phyloP scores from a whole-genome alignment of 2,113 vertebrate genomes.

The Canis aureus region DNA sequence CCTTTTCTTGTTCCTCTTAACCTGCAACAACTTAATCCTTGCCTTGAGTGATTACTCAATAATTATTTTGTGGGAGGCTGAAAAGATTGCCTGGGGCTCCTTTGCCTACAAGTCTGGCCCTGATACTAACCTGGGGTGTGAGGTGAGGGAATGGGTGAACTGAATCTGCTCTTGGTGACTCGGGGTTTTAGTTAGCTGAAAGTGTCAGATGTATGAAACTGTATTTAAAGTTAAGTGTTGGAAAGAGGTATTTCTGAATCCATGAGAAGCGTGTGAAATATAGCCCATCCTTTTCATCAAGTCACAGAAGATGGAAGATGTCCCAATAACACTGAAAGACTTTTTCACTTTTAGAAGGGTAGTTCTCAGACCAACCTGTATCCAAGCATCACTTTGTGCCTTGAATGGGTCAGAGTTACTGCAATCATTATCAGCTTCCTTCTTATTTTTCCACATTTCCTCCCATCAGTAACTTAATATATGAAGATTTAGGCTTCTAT shows the following conservation, averaged over 20 bases:
- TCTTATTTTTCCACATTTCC: conserved; percentile 1
- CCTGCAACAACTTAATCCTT: conserved; percentile 77
- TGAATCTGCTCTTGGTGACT: conserved; percentile 53
- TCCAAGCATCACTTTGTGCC: not conserved
- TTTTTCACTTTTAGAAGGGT: not conserved
- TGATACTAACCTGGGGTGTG: conserved; percentile 60
- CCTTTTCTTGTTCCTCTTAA: conserved; percentile 70
- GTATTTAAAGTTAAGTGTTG: conserved; percentile 54
- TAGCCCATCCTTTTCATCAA: not conserved
- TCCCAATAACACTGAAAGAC: not conserved
- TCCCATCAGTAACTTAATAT: not conserved
- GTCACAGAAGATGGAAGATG: not conserved
- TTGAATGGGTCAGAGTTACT: not conserved
- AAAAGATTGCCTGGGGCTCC: conserved; percentile 73
- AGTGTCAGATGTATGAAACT: conserved; percentile 44
- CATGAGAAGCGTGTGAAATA: not conserved
- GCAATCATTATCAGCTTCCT: not conserved
- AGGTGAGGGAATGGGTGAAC: conserved; percentile 50
- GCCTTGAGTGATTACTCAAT: conserved; percentile 77
- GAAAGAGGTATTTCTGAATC: conserved; percentile 29
- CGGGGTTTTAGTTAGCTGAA: conserved; percentile 53
- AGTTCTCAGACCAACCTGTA: not conserved
- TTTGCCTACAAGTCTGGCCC: conserved; percentile 76
- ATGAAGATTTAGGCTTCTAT: not conserved
- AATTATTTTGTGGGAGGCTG: conserved; percentile 81